A percentile compares a stretch with the other conserved stretches of the same genome.
Conservation (phyloP, 2,113 vertebrate genomes). For the Platysteira castanea region DNA sequence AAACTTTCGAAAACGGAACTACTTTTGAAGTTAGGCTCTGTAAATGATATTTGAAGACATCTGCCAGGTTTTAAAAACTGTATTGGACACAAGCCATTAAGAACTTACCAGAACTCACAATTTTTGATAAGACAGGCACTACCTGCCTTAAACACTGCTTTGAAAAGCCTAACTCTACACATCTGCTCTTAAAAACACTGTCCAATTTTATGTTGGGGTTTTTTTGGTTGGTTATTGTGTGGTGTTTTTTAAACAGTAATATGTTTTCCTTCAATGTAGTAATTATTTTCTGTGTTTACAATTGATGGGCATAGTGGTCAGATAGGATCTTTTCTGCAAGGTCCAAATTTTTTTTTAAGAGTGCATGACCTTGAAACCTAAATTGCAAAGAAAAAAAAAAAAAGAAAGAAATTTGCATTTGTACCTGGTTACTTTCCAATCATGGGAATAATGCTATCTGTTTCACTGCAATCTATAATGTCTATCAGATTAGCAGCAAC, state of each 20-base stretch:
- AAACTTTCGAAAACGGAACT: background rate
- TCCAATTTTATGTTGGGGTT: background rate
- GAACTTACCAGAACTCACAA: background rate
- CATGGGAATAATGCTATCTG: background rate
- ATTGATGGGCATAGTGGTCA: background rate
- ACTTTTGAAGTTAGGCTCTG: background rate
- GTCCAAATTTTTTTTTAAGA: background rate
- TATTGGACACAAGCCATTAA: background rate
- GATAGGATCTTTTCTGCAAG: background rate
- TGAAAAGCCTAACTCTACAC: background rate
- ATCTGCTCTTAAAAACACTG: background rate
- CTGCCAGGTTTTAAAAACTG: background rate
- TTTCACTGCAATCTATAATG: background rate
- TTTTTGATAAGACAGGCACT: background rate
- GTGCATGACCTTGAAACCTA: background rate
- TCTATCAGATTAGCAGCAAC: background rate
- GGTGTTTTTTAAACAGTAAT: background rate
- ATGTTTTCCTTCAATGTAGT: background rate
- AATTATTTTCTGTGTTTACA: background rate
- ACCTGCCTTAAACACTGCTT: background rate
- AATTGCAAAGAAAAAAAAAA: background rate
- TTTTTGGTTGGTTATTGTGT: fast-evolving
- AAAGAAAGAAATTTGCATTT: background rate
- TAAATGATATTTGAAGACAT: background rate
- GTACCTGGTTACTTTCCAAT: background rate